Evolutionary conservation across 2,797 vertebrate species (phyloP).

Genomic region (Sebastiscus albofasciatus): DNA sequence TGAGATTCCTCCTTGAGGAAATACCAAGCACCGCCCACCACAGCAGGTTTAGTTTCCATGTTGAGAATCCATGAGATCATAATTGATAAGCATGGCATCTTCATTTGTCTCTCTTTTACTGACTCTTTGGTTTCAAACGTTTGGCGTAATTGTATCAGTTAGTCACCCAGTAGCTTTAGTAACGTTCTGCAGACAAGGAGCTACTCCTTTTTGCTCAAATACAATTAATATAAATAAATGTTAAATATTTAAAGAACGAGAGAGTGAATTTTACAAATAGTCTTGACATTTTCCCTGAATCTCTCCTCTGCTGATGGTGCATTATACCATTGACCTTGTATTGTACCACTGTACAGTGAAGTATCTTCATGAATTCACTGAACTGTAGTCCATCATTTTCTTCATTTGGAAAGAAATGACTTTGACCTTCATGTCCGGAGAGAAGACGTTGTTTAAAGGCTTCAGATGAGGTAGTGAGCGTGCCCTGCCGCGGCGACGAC

Average conservation of each 20-base stretch:
- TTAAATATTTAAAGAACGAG: not conserved
- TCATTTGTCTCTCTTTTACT: not conserved
- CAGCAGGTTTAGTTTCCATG: not conserved
- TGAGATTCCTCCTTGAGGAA: too few species aligned
- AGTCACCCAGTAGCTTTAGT: not conserved
- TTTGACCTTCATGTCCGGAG: not conserved
- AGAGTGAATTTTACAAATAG: not conserved
- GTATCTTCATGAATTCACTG: not conserved
- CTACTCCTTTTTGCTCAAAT: not conserved
- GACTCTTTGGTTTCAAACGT: not conserved
- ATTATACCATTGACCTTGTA: not conserved
- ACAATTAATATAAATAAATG: not conserved
- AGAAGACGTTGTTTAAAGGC: not conserved
- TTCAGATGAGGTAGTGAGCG: not conserved
- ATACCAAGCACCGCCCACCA: too few species aligned
- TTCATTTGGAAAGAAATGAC: not conserved
- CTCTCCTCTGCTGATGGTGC: not conserved
- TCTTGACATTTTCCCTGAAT: not conserved
- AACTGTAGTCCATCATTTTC: not conserved
- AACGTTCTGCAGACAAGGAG: not conserved
- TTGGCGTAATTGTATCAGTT: not conserved
- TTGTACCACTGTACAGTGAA: not conserved
- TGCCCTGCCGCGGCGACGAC: not conserved
- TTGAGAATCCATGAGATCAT: not conserved
- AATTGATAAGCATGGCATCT: not conserved